Evolutionary conservation across 2,797 vertebrate genomes (phyloP).

Genomic region (Ptychadena robeensis): DNA sequence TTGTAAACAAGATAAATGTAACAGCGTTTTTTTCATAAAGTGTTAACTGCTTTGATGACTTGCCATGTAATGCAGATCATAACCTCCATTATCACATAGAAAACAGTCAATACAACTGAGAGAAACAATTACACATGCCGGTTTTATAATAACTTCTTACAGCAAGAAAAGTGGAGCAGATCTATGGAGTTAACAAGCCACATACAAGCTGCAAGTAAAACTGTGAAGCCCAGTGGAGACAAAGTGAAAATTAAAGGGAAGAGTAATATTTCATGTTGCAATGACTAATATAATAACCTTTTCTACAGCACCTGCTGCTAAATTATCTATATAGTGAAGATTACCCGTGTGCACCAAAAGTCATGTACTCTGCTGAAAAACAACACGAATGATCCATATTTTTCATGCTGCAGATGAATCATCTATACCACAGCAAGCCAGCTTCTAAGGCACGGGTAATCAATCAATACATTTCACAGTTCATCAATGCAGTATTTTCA

Average conservation of each 20-base stretch:
- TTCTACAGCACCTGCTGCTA: slow-evolving; percentile 1
- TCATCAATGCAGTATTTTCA: too few species aligned
- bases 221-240: not conserved
- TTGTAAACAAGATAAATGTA: too few species aligned
- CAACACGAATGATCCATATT: too few species aligned
- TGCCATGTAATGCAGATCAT: not conserved
- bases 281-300: slow-evolving; percentile 26
- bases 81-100: not conserved
- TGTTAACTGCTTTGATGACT: too few species aligned
- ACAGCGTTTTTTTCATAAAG: too few species aligned
- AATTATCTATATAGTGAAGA: not conserved
- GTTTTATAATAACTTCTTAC: not conserved
- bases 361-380: too few species aligned
- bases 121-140: not conserved
- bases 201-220: slow-evolving; percentile 1
- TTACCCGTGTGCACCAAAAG: too few species aligned
- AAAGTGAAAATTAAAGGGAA: slow-evolving; percentile 5
- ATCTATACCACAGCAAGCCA: too few species aligned
- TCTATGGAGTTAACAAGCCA: too few species aligned
- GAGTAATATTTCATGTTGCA: slow-evolving; percentile 11
- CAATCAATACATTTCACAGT: too few species aligned
- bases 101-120: not conserved
- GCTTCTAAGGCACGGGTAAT: too few species aligned
- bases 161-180: not conserved
- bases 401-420: too few species aligned